Evolutionary conservation across 2,797 vertebrate genomes (phyloP).

Genomic region (Helarctos malayanus): DNA sequence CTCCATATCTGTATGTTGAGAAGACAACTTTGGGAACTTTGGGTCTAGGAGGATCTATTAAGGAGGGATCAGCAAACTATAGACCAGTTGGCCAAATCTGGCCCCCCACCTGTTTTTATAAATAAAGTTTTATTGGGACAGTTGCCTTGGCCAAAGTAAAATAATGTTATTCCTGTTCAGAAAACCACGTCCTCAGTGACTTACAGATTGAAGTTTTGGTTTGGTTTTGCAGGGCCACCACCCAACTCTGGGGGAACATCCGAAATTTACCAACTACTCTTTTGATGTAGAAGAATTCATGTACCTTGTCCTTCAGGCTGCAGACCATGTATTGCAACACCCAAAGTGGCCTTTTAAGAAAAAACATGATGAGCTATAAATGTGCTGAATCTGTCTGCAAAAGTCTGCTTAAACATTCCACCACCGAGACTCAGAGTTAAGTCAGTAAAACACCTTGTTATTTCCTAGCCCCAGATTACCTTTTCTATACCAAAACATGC

Average conservation of each 20-base stretch:
- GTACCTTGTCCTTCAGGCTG: constrained; percentile 94
- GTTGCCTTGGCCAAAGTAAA: constrained; percentile 50
- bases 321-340: constrained; percentile 93
- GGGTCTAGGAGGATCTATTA: constrained; percentile 70
- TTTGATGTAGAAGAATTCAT: constrained; percentile 97
- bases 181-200: background rate
- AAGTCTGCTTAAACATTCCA: background rate
- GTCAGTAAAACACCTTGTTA: background rate
- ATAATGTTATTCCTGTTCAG: constrained; percentile 56
- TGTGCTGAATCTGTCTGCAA: background rate
- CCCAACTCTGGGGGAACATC: constrained; percentile 97
- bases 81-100: background rate
- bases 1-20: background rate
- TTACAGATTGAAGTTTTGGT: constrained; percentile 64
- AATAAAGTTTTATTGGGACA: constrained; percentile 47
- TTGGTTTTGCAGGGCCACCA: constrained; percentile 95
- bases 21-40: constrained; percentile 63
- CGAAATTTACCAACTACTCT: constrained; percentile 99
- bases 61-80: background rate
- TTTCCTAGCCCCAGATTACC: background rate
- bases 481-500: constrained; percentile 49
- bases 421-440: background rate
- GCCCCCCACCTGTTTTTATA: background rate
- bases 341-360: constrained; percentile 92
- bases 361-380: constrained; percentile 93